Evolutionary conservation across 2,888 invertebrate species (phyloP), one percentile per base, ranked within the genome.

Genomic region (Limnephilus auricula): DNA sequence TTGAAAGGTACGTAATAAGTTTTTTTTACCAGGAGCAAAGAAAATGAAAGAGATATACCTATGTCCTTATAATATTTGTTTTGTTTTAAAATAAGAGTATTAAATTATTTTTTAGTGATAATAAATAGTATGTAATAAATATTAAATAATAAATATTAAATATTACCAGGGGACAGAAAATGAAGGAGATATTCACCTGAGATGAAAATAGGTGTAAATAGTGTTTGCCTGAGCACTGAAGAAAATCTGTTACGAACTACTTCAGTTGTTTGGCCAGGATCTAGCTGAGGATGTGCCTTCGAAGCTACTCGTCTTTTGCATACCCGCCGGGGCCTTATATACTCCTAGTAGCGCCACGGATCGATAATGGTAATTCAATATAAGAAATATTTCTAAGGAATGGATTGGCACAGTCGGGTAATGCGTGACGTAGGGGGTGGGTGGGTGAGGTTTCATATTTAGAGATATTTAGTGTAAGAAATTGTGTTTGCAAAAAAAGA

Each of bases 211-310:
- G 79, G 91, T 89, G 84, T 89, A 83, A 79, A 84, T 40, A 40
- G 15, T 31, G 37, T n/a, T 50, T 90, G 79, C 40, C 50, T 45
- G 89, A 40, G 88, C 78, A 93, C 96, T 96, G 96, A 96, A 96
- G 96, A 96, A 96, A 96, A 96, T 95, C 96, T 95, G 94, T 94
- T 37, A 93, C 95, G 96, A 96, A 96, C 96, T 96, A 96, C 96
- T 96, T 95, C 96, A 96, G 96, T 86, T 90, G 79, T 80, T 40
- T 40, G 91, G 88, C 83, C 40, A 32, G 40, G 85, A 83, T 79
- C 84, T 89, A 90, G 85, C 90, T 89, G 91, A 90, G 91, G 92
- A 92, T 89, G 92, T 37, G 93, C 91, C 88, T 84, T 84, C 78
- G 65, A 83, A 92, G 93, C 92, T 90, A 92, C 93, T 93, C 93